phyloP scores from a whole-genome alignment of 2,797 vertebrate species.

The Dryobates pubescens region DNA sequence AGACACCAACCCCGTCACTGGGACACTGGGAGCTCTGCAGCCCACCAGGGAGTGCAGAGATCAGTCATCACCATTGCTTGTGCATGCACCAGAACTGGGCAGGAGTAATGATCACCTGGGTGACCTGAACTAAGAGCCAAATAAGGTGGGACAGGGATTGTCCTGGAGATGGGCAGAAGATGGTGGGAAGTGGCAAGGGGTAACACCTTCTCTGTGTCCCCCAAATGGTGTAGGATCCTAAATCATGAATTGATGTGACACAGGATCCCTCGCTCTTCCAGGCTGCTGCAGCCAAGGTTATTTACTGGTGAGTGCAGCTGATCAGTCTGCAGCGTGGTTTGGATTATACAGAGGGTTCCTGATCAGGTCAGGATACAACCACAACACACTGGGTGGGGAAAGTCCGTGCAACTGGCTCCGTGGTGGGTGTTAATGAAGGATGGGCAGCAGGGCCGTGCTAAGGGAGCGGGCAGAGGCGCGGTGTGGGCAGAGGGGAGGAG shows the following conservation, averaged over 20 bases:
- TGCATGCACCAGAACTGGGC: fast-evolving
- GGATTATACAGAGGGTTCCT: conserved; percentile 4
- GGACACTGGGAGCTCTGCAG: neutral
- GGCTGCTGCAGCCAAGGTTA: neutral
- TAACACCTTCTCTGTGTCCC: neutral
- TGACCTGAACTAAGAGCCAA: neutral
- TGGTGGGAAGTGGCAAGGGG: neutral
- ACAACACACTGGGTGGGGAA: neutral
- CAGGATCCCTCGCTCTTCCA: neutral
- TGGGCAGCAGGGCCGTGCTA: fast-evolving
- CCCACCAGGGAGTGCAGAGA: fast-evolving
- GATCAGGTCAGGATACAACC: neutral
- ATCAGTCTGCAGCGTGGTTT: conserved; percentile 39
- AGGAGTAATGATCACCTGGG: neutral
- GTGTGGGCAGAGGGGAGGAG: neutral
- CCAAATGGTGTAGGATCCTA: neutral
- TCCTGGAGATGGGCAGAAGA: neutral
- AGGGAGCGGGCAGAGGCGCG: neutral
- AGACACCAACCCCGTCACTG: neutral
- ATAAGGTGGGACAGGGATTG: neutral
- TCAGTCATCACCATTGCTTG: fast-evolving
- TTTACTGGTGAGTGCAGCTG: neutral
- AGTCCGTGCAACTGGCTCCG: fast-evolving
- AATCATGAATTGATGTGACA: conserved; percentile 16
- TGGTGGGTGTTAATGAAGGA: too few relatives aligned